Base-by-base conservation (phyloP, 2,888 invertebrate genomes). In the Melangyna quadrimaculata region DNA sequence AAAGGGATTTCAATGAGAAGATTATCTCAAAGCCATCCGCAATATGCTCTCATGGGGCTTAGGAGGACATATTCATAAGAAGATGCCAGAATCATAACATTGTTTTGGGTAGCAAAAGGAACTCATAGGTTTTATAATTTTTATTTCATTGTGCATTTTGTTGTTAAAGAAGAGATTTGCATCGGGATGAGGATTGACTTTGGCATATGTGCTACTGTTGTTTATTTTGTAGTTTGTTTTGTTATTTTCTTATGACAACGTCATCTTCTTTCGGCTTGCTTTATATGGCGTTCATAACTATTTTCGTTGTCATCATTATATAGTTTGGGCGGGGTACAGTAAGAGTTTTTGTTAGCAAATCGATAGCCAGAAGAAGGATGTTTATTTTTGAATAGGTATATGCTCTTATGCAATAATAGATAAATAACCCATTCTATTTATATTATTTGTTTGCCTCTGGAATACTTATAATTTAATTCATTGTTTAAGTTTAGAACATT, bases 1-100 rank as follows among this genome's bases (percentile, higher is more conserved):
- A 84, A 84, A 84, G 79, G 84, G 79, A 75, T 80, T 69, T 75
- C 71, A 61, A 45, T n/a, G 43, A 57, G 67, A 37, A 84, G 84
- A 80, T 84, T 80, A 84, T 80, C 80, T 80, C 27, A 69, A 84
- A 80, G 84, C 72, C 12, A 51, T 48, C 48, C 22, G 24, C 35
- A 32, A 32, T 22, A 8, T 27, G 24, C n/a, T 37, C 51, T 19
- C 7, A n/a, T 65, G 1, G 9, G 8, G 8, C 22, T n/a, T 4
- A 14, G 6, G 12, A 14, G 14, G 10, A 9, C 22, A 32, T 17
- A 43, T 63, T 5, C 37, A 19, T 35, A 19, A 12, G 1, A n/a
- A 43, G 51, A 57, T 61, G 77, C 40, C 63, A 59, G 65, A 43
- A 43, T 57, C 73, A 74, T 78, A 74, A 74, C 63, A 61, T 59